Evolutionary conservation across 2,888 invertebrate genomes (phyloP), one percentile per base, ranked within the genome.

Genomic region (Brenthis ino): DNA sequence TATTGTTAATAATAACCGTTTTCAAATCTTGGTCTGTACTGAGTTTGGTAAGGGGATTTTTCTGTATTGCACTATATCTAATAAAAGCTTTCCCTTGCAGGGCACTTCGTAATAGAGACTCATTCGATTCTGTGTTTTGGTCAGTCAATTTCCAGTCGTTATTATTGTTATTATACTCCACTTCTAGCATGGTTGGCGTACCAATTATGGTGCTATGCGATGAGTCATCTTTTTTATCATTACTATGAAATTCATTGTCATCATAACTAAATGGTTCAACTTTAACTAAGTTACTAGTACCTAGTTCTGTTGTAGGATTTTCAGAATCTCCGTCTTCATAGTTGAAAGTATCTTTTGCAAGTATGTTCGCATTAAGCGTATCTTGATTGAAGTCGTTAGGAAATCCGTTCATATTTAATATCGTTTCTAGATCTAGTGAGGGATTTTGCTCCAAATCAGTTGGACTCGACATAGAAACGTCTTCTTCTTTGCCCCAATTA

Each of bases 71-170:
- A 91, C 92, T 92, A 94, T 93, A 85, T 93, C 93, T 90, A 85
- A 87, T 86, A 86, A 92, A 82, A 83, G 94, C 94, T 91, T 97
- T 97, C 57, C 97, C 97, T 85, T 97, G 97, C 73, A 97, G 93
- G 12, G 97, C 97, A 82, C 96, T 97, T 77, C 97, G 93, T 74
- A 97, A 87, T 73, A 97, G 88, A 47, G 97, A 97, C 81, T 97
- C 97, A 24, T 96, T 94, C 37, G 94, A 91, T 80, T 92, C 92
- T 43, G 90, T 87, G 80, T 96, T 96, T 85, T 96, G 95, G 82
- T 96, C 95, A 68, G 95, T 95, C 82, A 96, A 94, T 83, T 96
- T 96, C 96, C 96, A 96, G 85, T 97, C 96, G 85, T 97, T 96
- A 85, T 96, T 96, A 82, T 96, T 96, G 79, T 96, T 95, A 82